A percentile compares a stretch with the other conserved stretches of the same genome.
These are phyloP conservation scores for Caradrina kadenii DNA, from an alignment of 2,888 invertebrate species.

Conservation along the genomic window DNA sequence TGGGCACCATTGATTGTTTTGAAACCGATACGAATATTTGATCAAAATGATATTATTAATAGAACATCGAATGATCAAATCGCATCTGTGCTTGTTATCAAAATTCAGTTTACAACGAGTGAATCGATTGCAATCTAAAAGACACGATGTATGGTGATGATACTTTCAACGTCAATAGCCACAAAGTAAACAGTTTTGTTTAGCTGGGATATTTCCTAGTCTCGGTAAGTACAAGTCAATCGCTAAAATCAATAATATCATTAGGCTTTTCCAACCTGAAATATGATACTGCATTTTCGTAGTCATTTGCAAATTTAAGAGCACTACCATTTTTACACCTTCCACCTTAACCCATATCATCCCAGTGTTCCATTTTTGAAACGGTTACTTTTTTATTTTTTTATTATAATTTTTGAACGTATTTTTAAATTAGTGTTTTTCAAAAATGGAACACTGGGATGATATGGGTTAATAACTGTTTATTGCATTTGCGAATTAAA, in stretches of 20 bases:
- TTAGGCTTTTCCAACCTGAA: background rate
- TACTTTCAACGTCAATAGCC: slow-evolving; percentile 49
- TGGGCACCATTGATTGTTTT: slow-evolving; percentile 25
- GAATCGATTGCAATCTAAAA: slow-evolving; percentile 16
- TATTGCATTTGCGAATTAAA: background rate
- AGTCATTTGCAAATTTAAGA: background rate
- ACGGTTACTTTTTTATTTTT: too few relatives aligned
- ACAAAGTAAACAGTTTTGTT: slow-evolving; percentile 48
- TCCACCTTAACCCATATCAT: too few relatives aligned
- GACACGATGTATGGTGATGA: slow-evolving; percentile 34
- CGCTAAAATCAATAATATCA: slow-evolving; percentile 16
- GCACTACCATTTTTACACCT: background rate
- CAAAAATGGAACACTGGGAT: too few relatives aligned
- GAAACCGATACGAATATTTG: slow-evolving; percentile 30
- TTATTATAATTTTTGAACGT: too few relatives aligned
- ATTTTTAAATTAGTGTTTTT: too few relatives aligned
- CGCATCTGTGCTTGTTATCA: slow-evolving; percentile 20
- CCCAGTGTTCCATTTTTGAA: too few relatives aligned
- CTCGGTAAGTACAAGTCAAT: slow-evolving; percentile 12
- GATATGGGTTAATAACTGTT: too few relatives aligned
- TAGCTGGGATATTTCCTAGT: slow-evolving; percentile 25
- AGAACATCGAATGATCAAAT: slow-evolving; percentile 28
- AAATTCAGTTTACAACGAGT: slow-evolving; percentile 10
- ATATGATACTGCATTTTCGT: slow-evolving; percentile 3
- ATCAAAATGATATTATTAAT: slow-evolving; percentile 47